Conservation (phyloP, 2,113 vertebrate species). For the Microtus pennsylvanicus region DNA sequence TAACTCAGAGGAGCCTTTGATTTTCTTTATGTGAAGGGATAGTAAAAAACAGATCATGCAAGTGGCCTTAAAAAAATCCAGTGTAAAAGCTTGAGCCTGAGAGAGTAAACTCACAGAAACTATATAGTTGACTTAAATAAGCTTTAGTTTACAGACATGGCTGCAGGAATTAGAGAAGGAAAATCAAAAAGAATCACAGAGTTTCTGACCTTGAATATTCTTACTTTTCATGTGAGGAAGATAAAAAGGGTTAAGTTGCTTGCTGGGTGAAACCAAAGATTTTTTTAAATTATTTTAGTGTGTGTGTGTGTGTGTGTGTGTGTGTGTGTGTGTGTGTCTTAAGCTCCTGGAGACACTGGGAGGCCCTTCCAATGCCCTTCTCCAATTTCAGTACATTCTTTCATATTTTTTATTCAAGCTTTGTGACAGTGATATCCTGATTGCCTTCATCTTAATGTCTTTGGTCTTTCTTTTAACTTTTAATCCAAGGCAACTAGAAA, state of each 20-base stretch:
- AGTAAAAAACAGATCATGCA: not conserved
- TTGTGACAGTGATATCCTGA: not conserved
- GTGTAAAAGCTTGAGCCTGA: not conserved
- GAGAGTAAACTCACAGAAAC: not conserved
- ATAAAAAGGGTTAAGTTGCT: not conserved
- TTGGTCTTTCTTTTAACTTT: not conserved
- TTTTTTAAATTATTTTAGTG: not conserved
- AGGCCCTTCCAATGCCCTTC: not conserved
- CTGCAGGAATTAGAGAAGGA: not conserved
- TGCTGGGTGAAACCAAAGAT: not conserved
- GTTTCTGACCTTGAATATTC: not conserved
- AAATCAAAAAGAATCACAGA: not conserved
- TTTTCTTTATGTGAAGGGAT: not conserved
- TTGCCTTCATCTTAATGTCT: not conserved
- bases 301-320: too few relatives aligned
- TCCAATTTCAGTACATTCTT: constrained; percentile 9
- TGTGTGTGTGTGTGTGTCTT: not conserved
- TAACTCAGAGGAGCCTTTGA: not conserved
- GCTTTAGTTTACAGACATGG: not conserved
- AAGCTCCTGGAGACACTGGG: not conserved
- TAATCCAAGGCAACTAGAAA: not conserved
- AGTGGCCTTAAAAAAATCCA: not conserved
- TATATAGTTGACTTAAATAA: not conserved
- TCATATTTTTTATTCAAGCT: not conserved
- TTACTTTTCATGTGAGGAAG: not conserved